Evolutionary conservation across 2,888 invertebrate genomes (phyloP).

Genomic region (Nasonia oneida): DNA sequence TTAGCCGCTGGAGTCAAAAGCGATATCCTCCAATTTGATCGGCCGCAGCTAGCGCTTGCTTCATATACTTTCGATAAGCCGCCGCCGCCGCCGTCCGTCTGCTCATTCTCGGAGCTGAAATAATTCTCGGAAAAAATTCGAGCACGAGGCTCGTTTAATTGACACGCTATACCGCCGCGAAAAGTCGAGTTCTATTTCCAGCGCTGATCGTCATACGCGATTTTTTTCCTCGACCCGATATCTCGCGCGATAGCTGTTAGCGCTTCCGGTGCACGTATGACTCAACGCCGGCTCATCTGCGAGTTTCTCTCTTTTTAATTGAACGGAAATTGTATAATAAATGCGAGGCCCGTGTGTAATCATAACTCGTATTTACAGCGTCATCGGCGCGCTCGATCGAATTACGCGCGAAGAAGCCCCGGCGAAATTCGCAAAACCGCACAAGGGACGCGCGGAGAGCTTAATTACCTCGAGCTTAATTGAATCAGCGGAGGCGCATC

Average conservation of each 20-base stretch:
- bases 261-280: constrained; percentile 36
- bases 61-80: constrained; percentile 35
- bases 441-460: neutral
- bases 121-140: constrained; percentile 14
- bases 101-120: neutral
- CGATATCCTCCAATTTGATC: constrained; percentile 57
- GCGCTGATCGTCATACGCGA: neutral
- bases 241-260: constrained; percentile 2
- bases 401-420: neutral
- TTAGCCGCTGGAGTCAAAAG: constrained; percentile 69
- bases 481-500: neutral
- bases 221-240: neutral
- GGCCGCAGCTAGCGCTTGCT: neutral
- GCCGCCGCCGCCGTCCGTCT: neutral
- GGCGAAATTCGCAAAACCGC: neutral
- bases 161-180: no score
- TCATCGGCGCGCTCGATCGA: neutral
- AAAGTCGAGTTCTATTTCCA: neutral
- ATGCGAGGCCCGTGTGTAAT: constrained; percentile 17
- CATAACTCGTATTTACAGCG: constrained; percentile 23
- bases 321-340: constrained; percentile 61
- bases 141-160: neutral
- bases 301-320: constrained; percentile 61
- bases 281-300: constrained; percentile 15
- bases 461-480: neutral